These are phyloP conservation scores for Nycticryphes semicollaris DNA, from an alignment of 2,113 vertebrate species.

Conservation along the genomic window DNA sequence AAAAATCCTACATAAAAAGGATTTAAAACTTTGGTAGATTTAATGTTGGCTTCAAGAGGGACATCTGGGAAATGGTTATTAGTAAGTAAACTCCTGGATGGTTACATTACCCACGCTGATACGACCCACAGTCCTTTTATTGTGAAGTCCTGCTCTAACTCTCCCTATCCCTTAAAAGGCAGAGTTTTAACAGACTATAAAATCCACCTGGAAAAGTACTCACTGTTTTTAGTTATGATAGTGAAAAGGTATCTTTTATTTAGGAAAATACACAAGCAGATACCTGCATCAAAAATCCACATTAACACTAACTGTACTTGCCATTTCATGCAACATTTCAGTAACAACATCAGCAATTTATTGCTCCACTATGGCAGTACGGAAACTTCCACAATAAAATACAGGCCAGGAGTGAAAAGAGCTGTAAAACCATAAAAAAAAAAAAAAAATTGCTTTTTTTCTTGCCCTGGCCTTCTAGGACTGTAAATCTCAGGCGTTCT, in stretches of 20 bases:
- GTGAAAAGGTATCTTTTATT: not conserved
- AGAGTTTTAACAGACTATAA: conserved; percentile 38
- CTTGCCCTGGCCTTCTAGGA: conserved; percentile 50
- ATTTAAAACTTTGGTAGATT: not conserved
- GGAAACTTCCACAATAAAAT: conserved; percentile 58
- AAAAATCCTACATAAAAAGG: not conserved
- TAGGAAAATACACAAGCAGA: not conserved
- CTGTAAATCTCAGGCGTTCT: conserved; percentile 73
- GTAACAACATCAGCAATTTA: conserved; percentile 8
- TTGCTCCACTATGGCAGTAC: not conserved
- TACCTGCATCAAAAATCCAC: not conserved
- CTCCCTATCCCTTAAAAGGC: conserved; percentile 9
- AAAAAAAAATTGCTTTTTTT: conserved; percentile 43
- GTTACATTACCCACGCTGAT: conserved; percentile 47
- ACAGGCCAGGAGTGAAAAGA: conserved; percentile 60
- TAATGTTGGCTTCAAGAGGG: conserved; percentile 13
- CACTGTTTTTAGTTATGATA: conserved; percentile 11
- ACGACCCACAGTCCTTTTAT: conserved; percentile 26
- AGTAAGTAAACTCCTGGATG: conserved; percentile 59
- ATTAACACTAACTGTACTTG: not conserved
- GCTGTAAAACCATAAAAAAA: conserved; percentile 70
- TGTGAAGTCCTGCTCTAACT: conserved; percentile 53
- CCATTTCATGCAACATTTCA: conserved; percentile 13
- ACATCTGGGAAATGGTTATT: conserved; percentile 47
- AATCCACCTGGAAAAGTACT: conserved; percentile 17